Conservation (phyloP, 2,888 invertebrate genomes). For the Tetramorium bicarinatum region DNA sequence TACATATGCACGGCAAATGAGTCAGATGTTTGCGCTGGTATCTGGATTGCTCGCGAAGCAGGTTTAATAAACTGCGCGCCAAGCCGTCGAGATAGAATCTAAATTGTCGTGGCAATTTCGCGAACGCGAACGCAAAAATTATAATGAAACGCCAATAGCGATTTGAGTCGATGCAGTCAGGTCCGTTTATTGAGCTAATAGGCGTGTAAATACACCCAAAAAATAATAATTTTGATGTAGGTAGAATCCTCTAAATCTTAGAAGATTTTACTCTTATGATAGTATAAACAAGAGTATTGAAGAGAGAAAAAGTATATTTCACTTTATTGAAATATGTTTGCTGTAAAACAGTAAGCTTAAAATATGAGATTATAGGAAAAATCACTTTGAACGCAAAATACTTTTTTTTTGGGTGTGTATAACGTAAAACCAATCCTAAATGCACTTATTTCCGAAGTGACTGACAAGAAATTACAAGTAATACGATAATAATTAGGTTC, state of each 20-base stretch:
- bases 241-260: no score
- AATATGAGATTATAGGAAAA: no score
- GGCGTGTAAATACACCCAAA: neutral
- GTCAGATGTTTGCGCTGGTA: constrained; percentile 57
- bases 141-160: constrained; percentile 15
- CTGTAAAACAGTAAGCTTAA: no score
- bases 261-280: no score
- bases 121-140: no score
- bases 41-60: constrained; percentile 61
- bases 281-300: no score
- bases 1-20: constrained; percentile 32
- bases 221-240: no score
- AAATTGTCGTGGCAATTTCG: constrained; percentile 59
- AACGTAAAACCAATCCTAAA: neutral
- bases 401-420: no score
- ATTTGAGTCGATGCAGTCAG: neutral
- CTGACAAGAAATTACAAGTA: neutral
- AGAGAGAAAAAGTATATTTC: no score
- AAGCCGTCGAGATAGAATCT: constrained; percentile 37
- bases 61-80: constrained; percentile 66
- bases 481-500: neutral
- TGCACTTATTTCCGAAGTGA: neutral
- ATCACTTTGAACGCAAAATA: no score
- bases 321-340: no score
- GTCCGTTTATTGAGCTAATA: neutral